These are phyloP conservation scores for Nyleta sp. DNA, from an alignment of 2,888 invertebrate genomes.

Conservation along the genomic window DNA sequence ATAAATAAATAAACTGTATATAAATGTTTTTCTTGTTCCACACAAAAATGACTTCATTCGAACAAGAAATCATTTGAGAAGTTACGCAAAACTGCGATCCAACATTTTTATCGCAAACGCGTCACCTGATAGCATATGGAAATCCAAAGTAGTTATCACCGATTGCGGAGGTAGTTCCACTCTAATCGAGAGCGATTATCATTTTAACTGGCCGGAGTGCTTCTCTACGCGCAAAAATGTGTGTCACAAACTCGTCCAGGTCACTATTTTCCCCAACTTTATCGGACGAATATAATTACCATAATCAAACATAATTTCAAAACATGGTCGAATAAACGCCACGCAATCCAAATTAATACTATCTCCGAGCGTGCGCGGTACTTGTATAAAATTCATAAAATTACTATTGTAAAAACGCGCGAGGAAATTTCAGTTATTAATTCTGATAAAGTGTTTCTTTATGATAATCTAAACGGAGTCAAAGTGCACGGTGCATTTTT, in stretches of 20 bases:
- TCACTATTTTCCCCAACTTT: conserved; percentile 27
- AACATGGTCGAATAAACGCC: conserved; percentile 15
- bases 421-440: conserved; percentile 9
- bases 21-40: too few species aligned
- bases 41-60: too few species aligned
- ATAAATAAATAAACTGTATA: too few species aligned
- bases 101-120: not conserved
- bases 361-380: not conserved
- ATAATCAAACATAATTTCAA: conserved; percentile 44
- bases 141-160: conserved; percentile 31
- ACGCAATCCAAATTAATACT: conserved; percentile 31
- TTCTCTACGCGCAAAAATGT: conserved; percentile 18
- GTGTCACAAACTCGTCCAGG: conserved; percentile 24
- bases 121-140: conserved; percentile 3
- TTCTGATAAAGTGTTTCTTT: conserved; percentile 6
- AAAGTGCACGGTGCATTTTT: too few species aligned
- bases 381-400: not conserved
- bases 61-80: too few species aligned
- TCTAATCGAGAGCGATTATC: conserved; percentile 30
- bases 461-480: not conserved
- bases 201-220: conserved; percentile 21
- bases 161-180: conserved; percentile 18
- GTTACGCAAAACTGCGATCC: not conserved
- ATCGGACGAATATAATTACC: conserved; percentile 40
- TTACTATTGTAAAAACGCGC: not conserved